Evolutionary conservation across 1,140 invertebrate species (phyloP), one percentile per base, ranked within the genome.

Genomic region (Colletes gigas): DNA sequence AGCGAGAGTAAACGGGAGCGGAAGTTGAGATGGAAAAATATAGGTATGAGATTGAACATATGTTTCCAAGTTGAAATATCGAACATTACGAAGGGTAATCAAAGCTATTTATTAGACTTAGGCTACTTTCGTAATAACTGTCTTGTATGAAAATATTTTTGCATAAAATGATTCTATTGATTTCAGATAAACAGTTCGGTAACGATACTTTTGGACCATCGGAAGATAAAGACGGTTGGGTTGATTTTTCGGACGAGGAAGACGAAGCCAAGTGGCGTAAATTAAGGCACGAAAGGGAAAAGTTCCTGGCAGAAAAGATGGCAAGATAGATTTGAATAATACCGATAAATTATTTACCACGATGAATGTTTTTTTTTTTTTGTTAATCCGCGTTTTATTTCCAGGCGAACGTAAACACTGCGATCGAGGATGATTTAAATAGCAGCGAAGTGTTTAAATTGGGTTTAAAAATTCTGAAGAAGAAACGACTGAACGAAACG

Each of bases 11-110:
- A 93, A 39, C 93, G 97, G 15, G 95, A 96, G 83, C 94, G 97
- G 67, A 96, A 96, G 85, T 98, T 98, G 89, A 94, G 94, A 85
- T 98, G 97, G 97, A 96, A 94, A 89, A 96, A 97, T 93, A 94
- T 95, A 81, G 96, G 96, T 97, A 93, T 89, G 21, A 72, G 41
- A 55, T 83, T 85, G 83, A 68, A 78, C 68, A 76, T 3, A 6
- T 17, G 9, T 39, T 30, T 30, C 30, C 30, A 30, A 30, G 30
- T n/a, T n/a, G n/a, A n/a, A n/a, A n/a, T n/a, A n/a, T n/a, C n/a
- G n/a, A n/a, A n/a, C n/a, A n/a, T n/a, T n/a, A n/a, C n/a, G n/a
- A n/a, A n/a, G n/a, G n/a, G n/a, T n/a, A n/a, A n/a, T n/a, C n/a
- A n/a, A n/a, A n/a, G n/a, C n/a, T n/a, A n/a, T n/a, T n/a, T n/a